Percentiles rank a stretch among this genome's conserved stretches.
Conservation (phyloP, 2,113 vertebrate species). For the Ginglymostoma cirratum region DNA sequence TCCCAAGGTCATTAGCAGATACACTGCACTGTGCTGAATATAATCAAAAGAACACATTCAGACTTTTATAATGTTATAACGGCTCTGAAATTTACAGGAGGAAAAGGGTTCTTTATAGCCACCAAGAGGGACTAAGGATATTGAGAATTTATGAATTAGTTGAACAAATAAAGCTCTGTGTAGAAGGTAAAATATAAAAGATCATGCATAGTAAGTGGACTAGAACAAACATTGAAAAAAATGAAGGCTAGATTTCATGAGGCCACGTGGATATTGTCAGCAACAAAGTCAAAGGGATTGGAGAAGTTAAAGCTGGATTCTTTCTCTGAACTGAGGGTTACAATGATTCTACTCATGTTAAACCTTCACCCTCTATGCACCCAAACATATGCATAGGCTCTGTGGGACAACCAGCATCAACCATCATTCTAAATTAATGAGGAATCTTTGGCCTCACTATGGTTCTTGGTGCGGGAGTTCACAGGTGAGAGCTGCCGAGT, state of each 20-base stretch:
- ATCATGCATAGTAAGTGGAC: not conserved
- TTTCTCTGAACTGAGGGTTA: not conserved
- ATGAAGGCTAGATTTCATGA: not conserved
- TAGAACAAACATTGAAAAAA: not conserved
- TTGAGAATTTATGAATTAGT: not conserved
- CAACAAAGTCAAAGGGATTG: not conserved
- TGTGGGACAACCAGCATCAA: not conserved
- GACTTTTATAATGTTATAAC: not conserved
- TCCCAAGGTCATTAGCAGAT: conserved; percentile 44
- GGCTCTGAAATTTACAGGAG: not conserved
- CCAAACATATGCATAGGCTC: not conserved
- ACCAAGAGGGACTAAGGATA: not conserved
- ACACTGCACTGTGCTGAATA: conserved; percentile 24
- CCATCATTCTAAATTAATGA: not conserved
- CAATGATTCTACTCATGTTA: not conserved
- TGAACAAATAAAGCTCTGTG: conserved; percentile 5
- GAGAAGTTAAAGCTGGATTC: not conserved
- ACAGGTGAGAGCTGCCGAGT: not conserved
- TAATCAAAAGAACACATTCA: conserved; percentile 22
- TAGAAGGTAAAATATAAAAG: not conserved
- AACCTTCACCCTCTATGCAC: not conserved
- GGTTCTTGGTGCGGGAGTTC: not conserved
- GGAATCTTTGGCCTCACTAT: too few species aligned
- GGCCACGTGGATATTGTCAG: not conserved
- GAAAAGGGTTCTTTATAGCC: not conserved